phyloP scores from a whole-genome alignment of 2,113 vertebrate genomes.

The Psephotus haematonotus region DNA sequence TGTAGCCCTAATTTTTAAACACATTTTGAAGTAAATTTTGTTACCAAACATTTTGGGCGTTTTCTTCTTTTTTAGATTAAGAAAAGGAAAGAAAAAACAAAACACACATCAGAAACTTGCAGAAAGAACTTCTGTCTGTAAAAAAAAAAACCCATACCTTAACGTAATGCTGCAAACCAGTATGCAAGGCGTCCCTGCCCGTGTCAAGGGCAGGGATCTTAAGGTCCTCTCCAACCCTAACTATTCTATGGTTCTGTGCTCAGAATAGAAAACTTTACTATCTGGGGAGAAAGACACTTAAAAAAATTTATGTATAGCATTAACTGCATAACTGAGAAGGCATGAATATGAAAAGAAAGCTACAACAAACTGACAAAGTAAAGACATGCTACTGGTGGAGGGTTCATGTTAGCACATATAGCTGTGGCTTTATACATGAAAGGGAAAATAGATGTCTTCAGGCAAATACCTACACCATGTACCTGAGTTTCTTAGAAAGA shows the following conservation, averaged over 20 bases:
- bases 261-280: not conserved
- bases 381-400: not conserved
- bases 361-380: not conserved
- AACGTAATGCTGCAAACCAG: not conserved
- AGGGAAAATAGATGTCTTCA: not conserved
- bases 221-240: not conserved
- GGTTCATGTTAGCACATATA: not conserved
- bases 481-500: not conserved
- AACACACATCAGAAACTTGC: not conserved
- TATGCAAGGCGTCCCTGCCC: not conserved
- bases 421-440: not conserved
- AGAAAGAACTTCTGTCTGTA: not conserved
- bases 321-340: not conserved
- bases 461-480: not conserved
- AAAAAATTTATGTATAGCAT: not conserved
- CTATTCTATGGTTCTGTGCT: not conserved
- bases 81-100: not conserved
- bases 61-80: not conserved
- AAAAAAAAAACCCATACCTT: not conserved
- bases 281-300: not conserved
- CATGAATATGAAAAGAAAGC: not conserved
- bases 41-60: not conserved
- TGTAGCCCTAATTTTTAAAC: not conserved
- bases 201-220: not conserved
- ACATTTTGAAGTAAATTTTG: not conserved